Base-by-base conservation (phyloP, 1,140 invertebrate species). In the Tetraneura akinire region DNA sequence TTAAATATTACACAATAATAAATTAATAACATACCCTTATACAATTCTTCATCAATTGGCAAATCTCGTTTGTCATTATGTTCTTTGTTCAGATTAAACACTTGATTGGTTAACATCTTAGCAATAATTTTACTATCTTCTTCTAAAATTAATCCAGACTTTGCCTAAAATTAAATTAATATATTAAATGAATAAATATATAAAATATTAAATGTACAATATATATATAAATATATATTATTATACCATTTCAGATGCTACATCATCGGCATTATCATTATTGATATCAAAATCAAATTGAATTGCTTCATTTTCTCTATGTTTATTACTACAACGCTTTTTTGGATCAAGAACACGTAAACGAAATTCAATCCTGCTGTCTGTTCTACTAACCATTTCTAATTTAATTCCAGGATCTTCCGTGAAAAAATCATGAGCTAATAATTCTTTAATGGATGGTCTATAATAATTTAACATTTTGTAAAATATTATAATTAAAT, bases 271-370 rank as follows among this genome's bases (percentile, higher is more conserved):
- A 85, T 96, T 93, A 86, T 99, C 98, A 78, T 89, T 90, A 82
- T 92, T 91, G 81, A 98, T 92, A 86, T 98, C 95, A 88, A 98
- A 99, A 82, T 98, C 96, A 88, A 99, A 99, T 86, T 99, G 96
- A 83, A 99, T 98, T 11, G 97, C 98, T 87, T 99, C 98, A 87
- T 99, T 99, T 87, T 99, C 97, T 85, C 98, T 98, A 85, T 99
- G 96, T 82, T 95, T 95, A 83, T 94, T 93, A 83, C 92, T 93
- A n/a, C 74, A 78, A 83, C 96, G 87, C 86, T 99, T 99, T 86
- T 98, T 98, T 32, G 98, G 95, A 88, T 99, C 97, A 53, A 98
- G 90, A 71, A 99, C 96, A 74, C 97, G 91, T 10, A 99, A 88
- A 49, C 96, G 88, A 84, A 99, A 95, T 85, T 97, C 94, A 62